Conservation (phyloP, 2,113 vertebrate species). For the Natator depressus region DNA sequence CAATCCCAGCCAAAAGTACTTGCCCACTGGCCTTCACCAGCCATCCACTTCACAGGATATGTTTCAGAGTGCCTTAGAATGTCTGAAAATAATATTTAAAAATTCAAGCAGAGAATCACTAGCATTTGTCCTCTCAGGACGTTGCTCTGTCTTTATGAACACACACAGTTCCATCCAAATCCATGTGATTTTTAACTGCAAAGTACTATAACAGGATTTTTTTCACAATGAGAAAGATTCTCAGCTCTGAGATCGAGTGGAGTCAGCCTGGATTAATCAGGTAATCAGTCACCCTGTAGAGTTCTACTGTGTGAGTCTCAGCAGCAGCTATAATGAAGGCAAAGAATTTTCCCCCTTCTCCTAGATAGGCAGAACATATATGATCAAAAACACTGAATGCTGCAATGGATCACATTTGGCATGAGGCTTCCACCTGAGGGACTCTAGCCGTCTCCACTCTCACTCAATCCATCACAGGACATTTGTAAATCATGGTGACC, state of each 20-base stretch:
- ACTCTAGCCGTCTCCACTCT: background rate
- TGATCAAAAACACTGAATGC: conserved; percentile 19
- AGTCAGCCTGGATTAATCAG: conserved; percentile 69
- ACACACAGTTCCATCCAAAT: conserved; percentile 68
- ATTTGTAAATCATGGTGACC: background rate
- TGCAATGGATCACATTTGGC: conserved; percentile 45
- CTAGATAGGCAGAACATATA: conserved; percentile 21
- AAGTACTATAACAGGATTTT: conserved; percentile 66
- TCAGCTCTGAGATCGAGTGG: conserved; percentile 63
- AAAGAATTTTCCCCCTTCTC: conserved; percentile 35
- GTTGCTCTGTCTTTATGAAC: conserved; percentile 64
- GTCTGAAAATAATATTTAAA: background rate
- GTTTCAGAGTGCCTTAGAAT: background rate
- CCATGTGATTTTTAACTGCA: conserved; percentile 42
- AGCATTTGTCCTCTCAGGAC: conserved; percentile 35
- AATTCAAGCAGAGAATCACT: conserved; percentile 12
- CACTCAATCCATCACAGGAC: background rate
- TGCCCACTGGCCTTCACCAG: background rate
- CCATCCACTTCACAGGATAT: background rate
- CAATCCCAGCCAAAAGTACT: background rate
- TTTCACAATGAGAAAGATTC: conserved; percentile 69
- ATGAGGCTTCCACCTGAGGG: conserved; percentile 39
- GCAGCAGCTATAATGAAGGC: conserved; percentile 11
- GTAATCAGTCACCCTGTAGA: conserved; percentile 68
- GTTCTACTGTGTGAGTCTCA: background rate